Conservation (phyloP, 2,888 invertebrate genomes). For the Apamea monoglypha region DNA sequence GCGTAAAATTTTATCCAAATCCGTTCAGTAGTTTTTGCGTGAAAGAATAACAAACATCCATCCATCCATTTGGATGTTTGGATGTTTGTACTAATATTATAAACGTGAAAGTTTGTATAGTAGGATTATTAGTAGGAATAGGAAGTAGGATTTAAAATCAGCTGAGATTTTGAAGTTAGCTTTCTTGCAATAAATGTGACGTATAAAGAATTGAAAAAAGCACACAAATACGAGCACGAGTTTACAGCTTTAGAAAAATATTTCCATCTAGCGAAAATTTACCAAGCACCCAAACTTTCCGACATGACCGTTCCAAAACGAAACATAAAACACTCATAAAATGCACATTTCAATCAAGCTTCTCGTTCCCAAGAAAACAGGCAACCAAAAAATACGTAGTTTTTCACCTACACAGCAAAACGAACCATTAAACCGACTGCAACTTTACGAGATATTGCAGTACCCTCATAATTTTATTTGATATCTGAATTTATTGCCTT, state of each 20-base stretch:
- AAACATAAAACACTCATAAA: constrained; percentile 27
- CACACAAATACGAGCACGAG: neutral
- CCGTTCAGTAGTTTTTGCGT: too few species aligned
- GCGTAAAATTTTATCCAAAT: too few species aligned
- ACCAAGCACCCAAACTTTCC: neutral
- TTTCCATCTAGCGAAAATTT: neutral
- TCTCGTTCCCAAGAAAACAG: neutral
- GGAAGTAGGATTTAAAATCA: too few species aligned
- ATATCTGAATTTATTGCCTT: constrained; percentile 56
- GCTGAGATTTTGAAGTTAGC: neutral
- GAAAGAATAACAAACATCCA: too few species aligned
- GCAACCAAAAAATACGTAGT: constrained; percentile 17
- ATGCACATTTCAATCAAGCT: constrained; percentile 37
- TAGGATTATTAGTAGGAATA: too few species aligned
- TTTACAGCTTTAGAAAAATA: neutral
- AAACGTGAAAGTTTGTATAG: too few species aligned
- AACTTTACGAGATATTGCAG: constrained; percentile 59
- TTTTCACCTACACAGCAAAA: constrained; percentile 43
- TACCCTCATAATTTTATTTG: constrained; percentile 57
- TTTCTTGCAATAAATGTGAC: neutral
- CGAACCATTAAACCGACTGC: constrained; percentile 51
- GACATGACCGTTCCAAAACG: neutral
- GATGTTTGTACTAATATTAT: too few species aligned
- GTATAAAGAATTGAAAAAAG: neutral
- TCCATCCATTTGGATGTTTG: too few species aligned